Conservation (phyloP, 2,888 invertebrate genomes). For the Ennomos erosarius region DNA sequence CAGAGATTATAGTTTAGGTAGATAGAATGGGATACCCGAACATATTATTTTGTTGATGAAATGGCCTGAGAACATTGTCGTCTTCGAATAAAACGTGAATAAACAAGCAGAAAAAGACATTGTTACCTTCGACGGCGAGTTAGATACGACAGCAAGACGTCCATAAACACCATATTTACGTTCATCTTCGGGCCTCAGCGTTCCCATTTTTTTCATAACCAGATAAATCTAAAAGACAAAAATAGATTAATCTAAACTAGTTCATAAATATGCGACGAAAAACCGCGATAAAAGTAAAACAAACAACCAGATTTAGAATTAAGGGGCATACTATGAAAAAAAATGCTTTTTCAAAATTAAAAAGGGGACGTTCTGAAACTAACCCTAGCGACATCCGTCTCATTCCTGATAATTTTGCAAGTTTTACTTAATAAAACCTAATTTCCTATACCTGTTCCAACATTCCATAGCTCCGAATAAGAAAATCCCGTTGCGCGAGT, state of each 20-base stretch:
- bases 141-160: constrained; percentile 70
- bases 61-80: constrained; percentile 61
- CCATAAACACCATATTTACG: constrained; percentile 87
- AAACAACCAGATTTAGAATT: too few relatives aligned
- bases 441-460: constrained; percentile 82
- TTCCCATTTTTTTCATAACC: constrained; percentile 89
- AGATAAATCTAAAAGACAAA: constrained; percentile 80
- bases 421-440: too few relatives aligned
- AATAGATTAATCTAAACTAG: not conserved
- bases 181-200: constrained; percentile 87
- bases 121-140: constrained; percentile 70
- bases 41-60: constrained; percentile 46
- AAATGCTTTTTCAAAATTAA: too few relatives aligned
- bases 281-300: too few relatives aligned
- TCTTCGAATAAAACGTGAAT: constrained; percentile 15
- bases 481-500: constrained; percentile 88
- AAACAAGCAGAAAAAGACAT: not conserved
- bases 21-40: not conserved
- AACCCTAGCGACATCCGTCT: too few relatives aligned
- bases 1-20: not conserved
- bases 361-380: too few relatives aligned
- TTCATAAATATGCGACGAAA: too few relatives aligned
- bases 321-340: too few relatives aligned
- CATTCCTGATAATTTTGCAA: not conserved
- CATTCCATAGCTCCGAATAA: constrained; percentile 89